phyloP scores from a whole-genome alignment of 2,888 invertebrate genomes.

The Dioctria linearis region DNA sequence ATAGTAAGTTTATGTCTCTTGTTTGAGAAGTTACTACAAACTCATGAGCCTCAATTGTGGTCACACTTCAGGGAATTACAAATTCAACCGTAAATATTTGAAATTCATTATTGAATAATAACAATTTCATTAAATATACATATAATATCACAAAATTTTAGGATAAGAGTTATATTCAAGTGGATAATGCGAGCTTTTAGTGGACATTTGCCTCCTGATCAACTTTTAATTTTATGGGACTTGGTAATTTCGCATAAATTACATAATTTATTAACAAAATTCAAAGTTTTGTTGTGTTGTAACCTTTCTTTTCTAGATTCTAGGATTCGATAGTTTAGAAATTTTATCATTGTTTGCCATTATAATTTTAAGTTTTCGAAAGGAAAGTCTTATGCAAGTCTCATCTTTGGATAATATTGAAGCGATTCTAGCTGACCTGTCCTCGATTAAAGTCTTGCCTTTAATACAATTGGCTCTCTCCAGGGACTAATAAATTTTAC shows the following conservation, averaged over 20 bases:
- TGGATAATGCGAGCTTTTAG: conserved; percentile 98
- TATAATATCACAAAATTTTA: conserved; percentile 67
- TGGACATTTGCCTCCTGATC: conserved; percentile 93
- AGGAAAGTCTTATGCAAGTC: conserved; percentile 85
- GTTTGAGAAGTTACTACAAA: conserved; percentile 91
- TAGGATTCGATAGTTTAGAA: conserved; percentile 94
- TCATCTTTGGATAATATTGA: conserved; percentile 85
- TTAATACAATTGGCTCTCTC: conserved; percentile 85
- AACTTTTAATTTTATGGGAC: conserved; percentile 94
- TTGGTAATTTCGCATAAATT: conserved; percentile 70
- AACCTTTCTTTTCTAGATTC: conserved; percentile 70
- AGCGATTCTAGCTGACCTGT: conserved; percentile 89
- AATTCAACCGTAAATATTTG: conserved; percentile 89
- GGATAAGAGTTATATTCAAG: conserved; percentile 92
- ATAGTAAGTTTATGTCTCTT: conserved; percentile 91
- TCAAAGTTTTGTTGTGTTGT: not conserved
- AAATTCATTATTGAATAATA: not conserved
- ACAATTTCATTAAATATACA: conserved; percentile 22
- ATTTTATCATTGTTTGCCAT: conserved; percentile 89
- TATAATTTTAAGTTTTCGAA: conserved; percentile 87
- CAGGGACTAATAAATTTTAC: conserved; percentile 72
- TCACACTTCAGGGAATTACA: conserved; percentile 90
- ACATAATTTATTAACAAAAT: not conserved
- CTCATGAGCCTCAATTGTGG: conserved; percentile 92
- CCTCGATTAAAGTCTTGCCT: conserved; percentile 88